phyloP scores from a whole-genome alignment of 2,888 invertebrate genomes.

The Ectobius pallidus region DNA sequence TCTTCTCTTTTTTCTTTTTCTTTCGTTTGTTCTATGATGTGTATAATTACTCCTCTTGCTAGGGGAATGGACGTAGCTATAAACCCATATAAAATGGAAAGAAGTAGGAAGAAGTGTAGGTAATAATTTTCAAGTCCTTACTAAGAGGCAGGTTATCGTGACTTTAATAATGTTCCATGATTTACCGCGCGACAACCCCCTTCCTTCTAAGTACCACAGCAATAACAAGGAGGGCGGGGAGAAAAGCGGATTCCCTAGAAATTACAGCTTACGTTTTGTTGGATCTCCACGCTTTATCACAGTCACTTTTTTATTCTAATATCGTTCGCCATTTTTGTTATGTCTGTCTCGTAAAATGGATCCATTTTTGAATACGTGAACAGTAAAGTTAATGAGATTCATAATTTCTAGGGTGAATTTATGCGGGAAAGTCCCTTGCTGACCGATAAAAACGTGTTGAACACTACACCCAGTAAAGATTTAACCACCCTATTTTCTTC shows the following conservation, averaged over 20 bases:
- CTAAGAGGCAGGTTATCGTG: neutral
- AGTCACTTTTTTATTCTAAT: neutral
- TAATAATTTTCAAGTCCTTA: conserved; percentile 14
- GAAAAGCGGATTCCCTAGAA: neutral
- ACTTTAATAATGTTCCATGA: conserved; percentile 15
- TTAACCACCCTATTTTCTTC: too few species aligned
- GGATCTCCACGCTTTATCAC: neutral
- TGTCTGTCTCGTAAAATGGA: conserved; percentile 5
- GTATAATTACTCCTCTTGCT: neutral
- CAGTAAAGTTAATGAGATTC: neutral
- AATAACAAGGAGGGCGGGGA: neutral
- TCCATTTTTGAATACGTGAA: neutral
- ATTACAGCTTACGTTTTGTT: conserved; percentile 17
- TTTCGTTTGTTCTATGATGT: neutral
- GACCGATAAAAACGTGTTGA: neutral
- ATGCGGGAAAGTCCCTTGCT: neutral
- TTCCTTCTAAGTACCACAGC: neutral
- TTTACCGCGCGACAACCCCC: neutral
- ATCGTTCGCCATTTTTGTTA: neutral
- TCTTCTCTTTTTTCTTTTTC: neutral
- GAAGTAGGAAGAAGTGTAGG: conserved; percentile 3
- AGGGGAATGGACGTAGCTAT: neutral
- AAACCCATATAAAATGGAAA: neutral
- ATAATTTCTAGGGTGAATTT: neutral
- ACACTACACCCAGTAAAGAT: too few species aligned